Percentiles rank a stretch among this genome's conserved stretches.
These are phyloP conservation scores for Drosophila mulleri DNA, from an alignment of 2,888 invertebrate genomes.

Conservation along the genomic window DNA sequence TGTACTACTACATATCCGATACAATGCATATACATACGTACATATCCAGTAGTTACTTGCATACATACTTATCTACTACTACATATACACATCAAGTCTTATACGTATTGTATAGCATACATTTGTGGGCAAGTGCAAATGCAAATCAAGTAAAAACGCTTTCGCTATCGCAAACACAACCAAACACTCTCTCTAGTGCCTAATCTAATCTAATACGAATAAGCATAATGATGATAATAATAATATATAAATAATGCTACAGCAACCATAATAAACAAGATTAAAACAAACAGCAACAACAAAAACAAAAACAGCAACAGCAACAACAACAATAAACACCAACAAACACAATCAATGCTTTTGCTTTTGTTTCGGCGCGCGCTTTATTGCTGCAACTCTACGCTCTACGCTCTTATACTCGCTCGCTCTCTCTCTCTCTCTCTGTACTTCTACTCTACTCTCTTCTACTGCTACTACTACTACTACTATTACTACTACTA, in stretches of 20 bases:
- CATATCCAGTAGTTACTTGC: conserved; percentile 25
- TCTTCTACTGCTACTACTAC: not conserved
- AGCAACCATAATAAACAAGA: conserved; percentile 4
- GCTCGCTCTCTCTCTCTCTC: conserved; percentile 1
- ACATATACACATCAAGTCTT: conserved; percentile 18
- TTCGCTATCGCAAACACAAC: conserved; percentile 14
- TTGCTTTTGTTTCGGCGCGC: conserved; percentile 72
- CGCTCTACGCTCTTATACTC: conserved; percentile 18
- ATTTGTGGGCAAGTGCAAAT: conserved; percentile 64
- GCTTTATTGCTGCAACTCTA: conserved; percentile 62
- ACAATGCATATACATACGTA: conserved; percentile 19
- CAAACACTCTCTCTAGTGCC: conserved; percentile 16
- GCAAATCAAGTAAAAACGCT: conserved; percentile 17
- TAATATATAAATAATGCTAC: conserved; percentile 8
- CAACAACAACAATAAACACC: conserved; percentile 12
- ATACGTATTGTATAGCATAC: conserved; percentile 69
- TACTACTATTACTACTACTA: conserved; percentile 22
- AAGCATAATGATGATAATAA: not conserved
- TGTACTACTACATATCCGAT: conserved; percentile 50
- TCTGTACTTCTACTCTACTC: conserved; percentile 7
- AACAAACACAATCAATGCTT: conserved; percentile 69
- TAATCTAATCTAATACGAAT: not conserved
- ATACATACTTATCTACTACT: conserved; percentile 11
- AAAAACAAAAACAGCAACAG: conserved; percentile 11
- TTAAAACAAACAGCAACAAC: conserved; percentile 14